Evolutionary conservation across 2,888 invertebrate genomes (phyloP), one percentile per base, ranked within the genome.

Genomic region (Plutella xylostella): DNA sequence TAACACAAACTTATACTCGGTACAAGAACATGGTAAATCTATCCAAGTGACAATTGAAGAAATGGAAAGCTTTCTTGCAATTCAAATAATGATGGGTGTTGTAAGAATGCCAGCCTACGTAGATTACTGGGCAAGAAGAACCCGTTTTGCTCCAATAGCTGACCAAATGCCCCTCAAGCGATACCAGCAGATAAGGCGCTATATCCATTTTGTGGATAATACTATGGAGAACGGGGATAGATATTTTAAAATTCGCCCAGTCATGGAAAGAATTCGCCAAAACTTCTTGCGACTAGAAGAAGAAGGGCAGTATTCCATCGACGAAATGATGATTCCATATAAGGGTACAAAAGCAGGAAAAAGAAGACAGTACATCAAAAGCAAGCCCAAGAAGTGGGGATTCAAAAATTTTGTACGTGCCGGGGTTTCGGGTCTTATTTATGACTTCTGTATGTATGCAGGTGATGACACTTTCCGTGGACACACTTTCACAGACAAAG

Each of bases 301-400:
- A 22, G 40, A 45, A 12, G 25, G 25, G n/a, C 31, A 25, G 2
- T 45, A 40, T 17, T 40, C 40, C n/a, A 22, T 40, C 12, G 45
- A 45, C 19, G 33, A 45, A 15, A 45, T 45, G 45, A 44, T 44
- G 43, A 28, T 44, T 14, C 38, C 44, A 11, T 44, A 44, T 31
- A 45, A 45, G 4, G 45, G 45, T 2, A 34, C n/a, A 3, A 45
- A 21, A 34, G 41, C 45, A 7, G 45, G 45, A 1, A 57, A 48
- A 6, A 42, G 63, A n/a, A 45, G 50, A 2, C 65, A 70, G 34
- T 70, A 67, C 35, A 60, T 62, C 37, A 58, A 57, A 39, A 57
- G 61, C 4, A 70, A 67, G 43, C 65, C 66, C 0, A 55, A 50
- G 7, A 64, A 67, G 45, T 68, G 63, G 63, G 66, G 68, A 1